Conservation (phyloP, 37 sponge, comb jelly and placozoan genomes). For the Dysidea cf. avara region DNA sequence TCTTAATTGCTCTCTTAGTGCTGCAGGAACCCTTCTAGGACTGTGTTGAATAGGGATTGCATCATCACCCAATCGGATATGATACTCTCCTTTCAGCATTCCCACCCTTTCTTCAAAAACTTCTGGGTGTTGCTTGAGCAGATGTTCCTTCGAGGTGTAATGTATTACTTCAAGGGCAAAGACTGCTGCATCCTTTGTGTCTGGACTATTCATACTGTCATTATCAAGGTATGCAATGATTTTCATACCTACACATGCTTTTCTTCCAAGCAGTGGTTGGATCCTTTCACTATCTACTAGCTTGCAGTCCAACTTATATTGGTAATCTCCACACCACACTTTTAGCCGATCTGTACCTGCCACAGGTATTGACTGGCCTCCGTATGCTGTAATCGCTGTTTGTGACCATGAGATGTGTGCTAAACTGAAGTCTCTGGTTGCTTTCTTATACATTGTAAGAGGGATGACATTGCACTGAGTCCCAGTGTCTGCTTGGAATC, state of each 20-base stretch:
- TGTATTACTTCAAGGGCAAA: conserved; percentile 8
- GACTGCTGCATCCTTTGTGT: too few species aligned
- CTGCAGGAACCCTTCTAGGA: too few species aligned
- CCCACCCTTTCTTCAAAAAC: conserved; percentile 21
- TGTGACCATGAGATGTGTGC: background rate
- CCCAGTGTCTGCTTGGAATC: conserved; percentile 39
- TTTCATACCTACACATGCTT: conserved; percentile 30
- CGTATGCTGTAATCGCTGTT: conserved; percentile 15
- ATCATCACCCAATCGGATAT: too few species aligned
- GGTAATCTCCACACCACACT: conserved; percentile 16
- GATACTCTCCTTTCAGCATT: too few species aligned
- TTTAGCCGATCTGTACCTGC: background rate
- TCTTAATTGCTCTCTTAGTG: conserved; percentile 30
- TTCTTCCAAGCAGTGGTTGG: conserved; percentile 31
- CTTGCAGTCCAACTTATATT: conserved; percentile 8
- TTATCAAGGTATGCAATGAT: conserved; percentile 35
- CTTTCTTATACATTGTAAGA: conserved; percentile 23
- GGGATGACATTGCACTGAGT: conserved; percentile 48
- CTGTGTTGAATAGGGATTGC: too few species aligned
- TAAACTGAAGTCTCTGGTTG: conserved; percentile 8
- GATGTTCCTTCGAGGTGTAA: conserved; percentile 1
- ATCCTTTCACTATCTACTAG: conserved; percentile 15
- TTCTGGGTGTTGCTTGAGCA: conserved; percentile 5
- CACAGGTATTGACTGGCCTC: conserved; percentile 23
- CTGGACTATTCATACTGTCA: too few species aligned